Base-by-base conservation (phyloP, 2,888 invertebrate species). In the Ceratothoa steindachneri region DNA sequence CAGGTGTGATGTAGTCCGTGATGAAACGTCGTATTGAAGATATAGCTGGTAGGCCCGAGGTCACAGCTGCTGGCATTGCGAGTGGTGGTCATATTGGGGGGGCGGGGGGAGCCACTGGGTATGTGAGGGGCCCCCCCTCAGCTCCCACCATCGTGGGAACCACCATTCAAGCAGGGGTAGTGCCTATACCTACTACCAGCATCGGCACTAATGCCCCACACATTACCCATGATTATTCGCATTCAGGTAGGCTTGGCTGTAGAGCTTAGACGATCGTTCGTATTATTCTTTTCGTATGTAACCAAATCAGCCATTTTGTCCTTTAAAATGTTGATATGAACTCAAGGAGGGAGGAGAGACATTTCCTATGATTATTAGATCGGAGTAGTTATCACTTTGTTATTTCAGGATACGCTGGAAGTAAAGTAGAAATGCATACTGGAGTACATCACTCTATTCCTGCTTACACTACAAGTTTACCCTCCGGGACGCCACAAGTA, bases 1-100 rank as follows among this genome's bases (percentile, higher is more conserved):
- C 41, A 41, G 41, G 41, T 41, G 76, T 76, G 70, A 76, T 76
- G 76, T 76, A 76, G 76, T 76, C 70, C 72, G 76, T 69, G 70
- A 76, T 76, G 76, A 76, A 73, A 70, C 72, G 76, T 69, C 76
- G 76, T 70, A 67, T 73, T 73, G 76, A 76, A 69, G 73, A 72
- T 51, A 65, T 72, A 29, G 72, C 66, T 64, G 76, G 76, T 52
- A 72, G 76, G 70, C 73, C 70, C n/a, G 76, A 76, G 76, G 76
- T 73, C 70, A 60, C 60, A 60, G 72, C 70, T 60, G 73, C 76
- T 67, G 76, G 76, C 60, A 73, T 70, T 28, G 73, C 70, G 60
- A 73, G 76, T 60, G 71, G 70, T 51, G 76, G 76, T 69, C 60
- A 60, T 24, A 60, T 60, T 24, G 60, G 22, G 27, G 60, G 60